Evolutionary conservation across 2,888 invertebrate species (phyloP).

Genomic region (Clanis bilineata): DNA sequence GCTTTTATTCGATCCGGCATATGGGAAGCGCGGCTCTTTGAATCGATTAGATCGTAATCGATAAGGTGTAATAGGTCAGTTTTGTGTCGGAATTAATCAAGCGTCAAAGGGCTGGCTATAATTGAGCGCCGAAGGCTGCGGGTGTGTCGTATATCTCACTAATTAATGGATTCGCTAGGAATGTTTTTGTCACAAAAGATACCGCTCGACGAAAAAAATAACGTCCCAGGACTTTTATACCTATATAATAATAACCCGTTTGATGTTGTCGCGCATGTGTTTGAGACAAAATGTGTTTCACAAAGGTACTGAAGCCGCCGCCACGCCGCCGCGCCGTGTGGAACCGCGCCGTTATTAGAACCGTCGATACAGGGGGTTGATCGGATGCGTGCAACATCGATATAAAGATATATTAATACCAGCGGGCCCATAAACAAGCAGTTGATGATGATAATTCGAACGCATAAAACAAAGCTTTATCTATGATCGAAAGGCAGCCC

Average conservation of each 20-base stretch:
- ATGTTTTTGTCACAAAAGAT: conserved; percentile 70
- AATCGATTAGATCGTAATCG: conserved; percentile 76
- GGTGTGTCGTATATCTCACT: conserved; percentile 75
- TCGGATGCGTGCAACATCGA: conserved; percentile 60
- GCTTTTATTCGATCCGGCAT: conserved; percentile 64
- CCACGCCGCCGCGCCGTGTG: too few relatives aligned
- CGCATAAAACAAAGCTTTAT: conserved; percentile 79
- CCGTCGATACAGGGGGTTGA: conserved; percentile 22
- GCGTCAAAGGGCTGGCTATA: conserved; percentile 75
- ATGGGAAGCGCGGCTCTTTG: conserved; percentile 74
- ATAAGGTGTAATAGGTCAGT: conserved; percentile 77
- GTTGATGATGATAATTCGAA: conserved; percentile 75
- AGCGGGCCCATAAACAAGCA: conserved; percentile 70
- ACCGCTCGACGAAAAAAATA: conserved; percentile 59
- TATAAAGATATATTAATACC: conserved; percentile 78
- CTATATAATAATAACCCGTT: conserved; percentile 29
- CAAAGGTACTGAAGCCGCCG: conserved; percentile 28
- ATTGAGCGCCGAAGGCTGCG: conserved; percentile 70
- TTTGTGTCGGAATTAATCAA: conserved; percentile 80
- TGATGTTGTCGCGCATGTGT: conserved; percentile 30
- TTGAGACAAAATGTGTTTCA: conserved; percentile 18
- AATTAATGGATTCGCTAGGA: conserved; percentile 79
- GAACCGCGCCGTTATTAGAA: conserved; percentile 33
- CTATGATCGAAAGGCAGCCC: conserved; percentile 71
- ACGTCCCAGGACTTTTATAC: conserved; percentile 35